Evolutionary conservation across 2,797 vertebrate genomes (phyloP).

Genomic region (Myiotriccus ornatus): DNA sequence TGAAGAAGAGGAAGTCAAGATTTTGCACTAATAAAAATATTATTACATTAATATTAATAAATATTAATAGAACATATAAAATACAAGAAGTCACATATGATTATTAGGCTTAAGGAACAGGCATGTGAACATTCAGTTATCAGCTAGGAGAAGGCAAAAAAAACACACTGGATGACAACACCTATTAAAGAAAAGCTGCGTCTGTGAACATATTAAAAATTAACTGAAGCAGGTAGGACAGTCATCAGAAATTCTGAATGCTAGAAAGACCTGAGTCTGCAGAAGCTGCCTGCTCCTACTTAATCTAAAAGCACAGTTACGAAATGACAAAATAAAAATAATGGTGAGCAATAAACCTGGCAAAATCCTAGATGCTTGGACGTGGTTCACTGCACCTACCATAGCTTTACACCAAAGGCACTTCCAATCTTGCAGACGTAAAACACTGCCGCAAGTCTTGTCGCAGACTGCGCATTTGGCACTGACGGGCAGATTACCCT

Average conservation of each 20-base stretch:
- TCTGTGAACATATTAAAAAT: neutral
- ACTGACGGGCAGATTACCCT: slow-evolving; percentile 96
- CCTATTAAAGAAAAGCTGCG: neutral
- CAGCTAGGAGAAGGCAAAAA: neutral
- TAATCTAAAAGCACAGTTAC: neutral
- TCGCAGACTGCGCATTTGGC: slow-evolving; percentile 97
- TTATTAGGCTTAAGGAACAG: neutral
- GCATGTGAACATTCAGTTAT: neutral
- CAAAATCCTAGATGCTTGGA: neutral
- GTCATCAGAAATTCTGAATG: neutral
- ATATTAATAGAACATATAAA: neutral
- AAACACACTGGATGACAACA: neutral
- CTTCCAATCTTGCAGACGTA: slow-evolving; percentile 96
- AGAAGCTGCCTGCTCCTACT: neutral
- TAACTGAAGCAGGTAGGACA: neutral
- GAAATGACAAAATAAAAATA: neutral
- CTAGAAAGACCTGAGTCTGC: neutral
- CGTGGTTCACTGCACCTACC: slow-evolving; percentile 73
- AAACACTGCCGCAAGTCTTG: slow-evolving; percentile 96
- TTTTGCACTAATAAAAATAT: neutral
- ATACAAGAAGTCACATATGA: neutral
- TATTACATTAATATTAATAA: neutral
- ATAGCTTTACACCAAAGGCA: slow-evolving; percentile 99
- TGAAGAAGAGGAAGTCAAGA: neutral
- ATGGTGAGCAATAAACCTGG: neutral